Evolutionary conservation across 1,140 invertebrate genomes (phyloP), one percentile per base, ranked within the genome.

Genomic region (Ceratosolen fusciceps): DNA sequence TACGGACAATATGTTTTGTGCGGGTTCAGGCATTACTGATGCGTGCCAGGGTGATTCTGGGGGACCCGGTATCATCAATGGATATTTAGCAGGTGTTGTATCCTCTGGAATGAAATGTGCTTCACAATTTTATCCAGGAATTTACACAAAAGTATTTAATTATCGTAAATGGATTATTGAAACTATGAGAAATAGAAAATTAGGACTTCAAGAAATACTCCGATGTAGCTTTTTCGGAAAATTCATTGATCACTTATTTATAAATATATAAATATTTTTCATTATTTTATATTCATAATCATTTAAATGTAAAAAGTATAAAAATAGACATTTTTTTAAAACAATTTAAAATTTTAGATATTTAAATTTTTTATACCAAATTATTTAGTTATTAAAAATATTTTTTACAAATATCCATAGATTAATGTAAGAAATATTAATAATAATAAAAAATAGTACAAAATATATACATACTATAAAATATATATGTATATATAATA

Each of bases 91-190:
- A 24, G 93, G 93, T 10, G 83, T 93, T 12, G 89, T 91, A 8
- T 91, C 91, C 26, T 93, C 91, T 88, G 92, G 92, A 0, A 86
- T 90, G 70, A 92, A 91, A 12, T 94, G 93, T 82, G 93, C 90
- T 1, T 85, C 89, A 52, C 84, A 85, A 2, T 85, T 86, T 16
- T 89, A 90, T 82, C 93, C 93, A 0, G 93, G 93, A 21, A 78
- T 82, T 37, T 82, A 82, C 10, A 82, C 78, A n/a, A 68, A 68
- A 39, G 67, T 82, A 24, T 37, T 70, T 60, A 77, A 70, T 10
- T 82, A 80, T 16, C 52, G 31, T 21, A 12, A 71, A 12, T 82
- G 81, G 81, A 82, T 82, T 4, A 47, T 14, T 0, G n/a, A 75
- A 43, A 29, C 39, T 9, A 79, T 62, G 24, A 54, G n/a, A 39